Base-by-base conservation (phyloP, 2,113 vertebrate genomes). In the Otolemur garnettii region DNA sequence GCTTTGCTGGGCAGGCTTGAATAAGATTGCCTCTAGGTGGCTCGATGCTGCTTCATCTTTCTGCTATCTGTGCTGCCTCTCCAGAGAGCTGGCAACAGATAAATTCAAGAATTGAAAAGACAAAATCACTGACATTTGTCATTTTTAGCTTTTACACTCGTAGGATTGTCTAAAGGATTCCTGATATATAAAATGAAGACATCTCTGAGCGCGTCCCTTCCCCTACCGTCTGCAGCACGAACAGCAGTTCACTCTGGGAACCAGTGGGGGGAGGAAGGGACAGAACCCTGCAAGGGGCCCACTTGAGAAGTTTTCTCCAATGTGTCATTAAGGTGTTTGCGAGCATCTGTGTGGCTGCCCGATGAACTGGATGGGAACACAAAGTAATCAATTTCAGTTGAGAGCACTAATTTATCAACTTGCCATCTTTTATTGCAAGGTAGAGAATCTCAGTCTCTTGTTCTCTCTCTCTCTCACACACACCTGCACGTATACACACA, bases 331-430 rank as follows among this genome's bases (percentile, higher is more conserved):
- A 98, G 96, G 98, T 99, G 98, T 98, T 99, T 99, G 99, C 97
- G 98, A 99, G 99, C 99, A 99, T 99, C 99, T 99, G 99, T 99
- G 99, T 99, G 99, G 98, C 99, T 99, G 99, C 99, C 97, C 96
- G 98, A 97, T 97, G 99, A 99, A 99, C 99, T 99, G 98, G 98
- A 99, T 98, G 97, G 99, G 99, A 99, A 98, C 99, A 99, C 98
- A 98, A 98, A 99, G 98, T 99, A 99, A 99, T 99, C 99, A 99
- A 99, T 99, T 99, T 98, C 99, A 99, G 99, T 98, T 99, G 99
- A 99, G 99, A 99, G 99, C 98, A 98, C 99, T 99, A 99, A 99
- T 99, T 99, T 99, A 99, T 99, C 99, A 99, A 99, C 97, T 99
- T 99, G 99, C 99, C 99, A 99, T 99, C 98, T 98, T 99, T 99